These are phyloP conservation scores for Noctua comes DNA, from an alignment of 2,888 invertebrate genomes.

Conservation along the genomic window DNA sequence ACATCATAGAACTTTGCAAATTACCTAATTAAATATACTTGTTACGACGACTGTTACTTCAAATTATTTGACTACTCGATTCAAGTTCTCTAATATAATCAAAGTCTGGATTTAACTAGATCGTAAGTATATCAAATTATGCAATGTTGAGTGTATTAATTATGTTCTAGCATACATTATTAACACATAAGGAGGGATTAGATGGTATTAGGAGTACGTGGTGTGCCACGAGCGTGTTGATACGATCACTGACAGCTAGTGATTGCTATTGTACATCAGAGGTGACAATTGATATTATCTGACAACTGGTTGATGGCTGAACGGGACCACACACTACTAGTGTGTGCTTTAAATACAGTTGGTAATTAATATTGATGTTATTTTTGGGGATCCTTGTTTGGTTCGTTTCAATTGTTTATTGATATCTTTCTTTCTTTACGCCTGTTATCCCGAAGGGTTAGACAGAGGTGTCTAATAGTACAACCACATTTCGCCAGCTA, in stretches of 20 bases:
- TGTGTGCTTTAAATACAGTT: conserved; percentile 33
- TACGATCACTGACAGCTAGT: conserved; percentile 74
- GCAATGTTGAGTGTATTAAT: conserved; percentile 56
- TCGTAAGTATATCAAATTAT: conserved; percentile 55
- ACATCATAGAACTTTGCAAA: conserved; percentile 51
- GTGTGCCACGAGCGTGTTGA: conserved; percentile 67
- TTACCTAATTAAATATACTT: conserved; percentile 52
- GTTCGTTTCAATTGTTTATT: conserved; percentile 6
- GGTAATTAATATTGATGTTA: conserved; percentile 20
- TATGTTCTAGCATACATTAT: conserved; percentile 52
- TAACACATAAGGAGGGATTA: conserved; percentile 70
- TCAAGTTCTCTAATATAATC: conserved; percentile 44
- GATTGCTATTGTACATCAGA: conserved; percentile 70
- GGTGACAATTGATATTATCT: conserved; percentile 79
- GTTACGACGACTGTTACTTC: conserved; percentile 39
- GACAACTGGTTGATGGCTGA: conserved; percentile 79
- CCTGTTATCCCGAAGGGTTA: no score
- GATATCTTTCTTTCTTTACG: background rate
- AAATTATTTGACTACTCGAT: conserved; percentile 46
- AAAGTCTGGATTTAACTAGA: conserved; percentile 45
- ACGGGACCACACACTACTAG: conserved; percentile 78
- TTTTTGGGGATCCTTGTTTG: conserved; percentile 3
- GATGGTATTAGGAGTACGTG: conserved; percentile 66
- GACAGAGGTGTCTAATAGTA: no score
- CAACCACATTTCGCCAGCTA: no score